Conservation (phyloP, 2,797 vertebrate species). For the Sebastes cheni region DNA sequence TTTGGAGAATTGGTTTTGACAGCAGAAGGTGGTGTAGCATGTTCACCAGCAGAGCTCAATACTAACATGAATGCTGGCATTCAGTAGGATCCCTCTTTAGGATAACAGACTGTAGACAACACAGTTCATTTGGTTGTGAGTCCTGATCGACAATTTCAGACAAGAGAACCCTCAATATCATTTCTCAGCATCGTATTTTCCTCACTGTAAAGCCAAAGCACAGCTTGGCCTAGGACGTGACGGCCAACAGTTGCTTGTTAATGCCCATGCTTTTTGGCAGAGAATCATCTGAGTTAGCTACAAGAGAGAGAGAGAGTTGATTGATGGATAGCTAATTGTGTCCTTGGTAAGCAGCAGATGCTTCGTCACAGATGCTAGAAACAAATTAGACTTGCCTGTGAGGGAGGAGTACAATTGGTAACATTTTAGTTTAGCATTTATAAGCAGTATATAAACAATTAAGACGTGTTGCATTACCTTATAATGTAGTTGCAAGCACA, state of each 20-base stretch:
- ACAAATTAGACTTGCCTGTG: slow-evolving; percentile 67
- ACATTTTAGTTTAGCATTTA: slow-evolving; percentile 37
- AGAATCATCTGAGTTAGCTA: slow-evolving; percentile 53
- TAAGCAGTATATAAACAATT: slow-evolving; percentile 9
- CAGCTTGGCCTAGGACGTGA: slow-evolving; percentile 48
- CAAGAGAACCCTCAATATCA: slow-evolving; percentile 28
- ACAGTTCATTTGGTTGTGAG: slow-evolving; percentile 9
- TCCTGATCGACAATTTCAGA: slow-evolving; percentile 21
- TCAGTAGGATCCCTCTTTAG: neutral
- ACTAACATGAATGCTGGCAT: neutral
- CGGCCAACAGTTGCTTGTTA: slow-evolving; percentile 65
- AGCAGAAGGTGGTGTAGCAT: neutral
- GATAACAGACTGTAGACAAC: slow-evolving; percentile 22
- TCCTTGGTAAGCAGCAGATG: slow-evolving; percentile 77
- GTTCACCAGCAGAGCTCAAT: neutral
- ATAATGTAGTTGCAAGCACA: neutral
- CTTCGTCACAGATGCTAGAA: slow-evolving; percentile 74
- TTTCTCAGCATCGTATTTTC: slow-evolving; percentile 23
- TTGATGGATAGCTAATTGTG: slow-evolving; percentile 77
- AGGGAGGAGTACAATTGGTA: slow-evolving; percentile 44
- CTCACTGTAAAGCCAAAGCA: slow-evolving; percentile 31
- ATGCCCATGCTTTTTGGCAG: slow-evolving; percentile 69
- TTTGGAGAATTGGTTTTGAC: neutral
- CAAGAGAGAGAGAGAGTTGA: slow-evolving; percentile 56
- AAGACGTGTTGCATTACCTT: neutral